Conservation (phyloP, 2,113 vertebrate species). For the Theropithecus gelada region DNA sequence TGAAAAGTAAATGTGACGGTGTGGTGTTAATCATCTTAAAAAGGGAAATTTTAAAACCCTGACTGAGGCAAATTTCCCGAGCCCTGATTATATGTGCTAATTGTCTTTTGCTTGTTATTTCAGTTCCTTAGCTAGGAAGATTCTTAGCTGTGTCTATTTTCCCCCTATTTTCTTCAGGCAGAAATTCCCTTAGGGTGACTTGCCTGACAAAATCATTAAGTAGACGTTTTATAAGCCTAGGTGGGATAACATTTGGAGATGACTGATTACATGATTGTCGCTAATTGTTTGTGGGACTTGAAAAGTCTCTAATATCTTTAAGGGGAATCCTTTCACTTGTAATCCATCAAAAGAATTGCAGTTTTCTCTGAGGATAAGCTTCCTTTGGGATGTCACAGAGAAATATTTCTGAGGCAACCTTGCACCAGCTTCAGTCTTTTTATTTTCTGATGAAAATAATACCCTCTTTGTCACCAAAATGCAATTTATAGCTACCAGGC, state of each 20-base stretch:
- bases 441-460: constrained; percentile 62
- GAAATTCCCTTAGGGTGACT: constrained; percentile 69
- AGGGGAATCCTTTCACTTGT: constrained; percentile 52
- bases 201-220: constrained; percentile 78
- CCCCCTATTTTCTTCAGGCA: constrained; percentile 61
- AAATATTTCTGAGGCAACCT: constrained; percentile 65
- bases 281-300: constrained; percentile 73
- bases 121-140: constrained; percentile 69
- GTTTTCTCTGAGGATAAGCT: constrained; percentile 46
- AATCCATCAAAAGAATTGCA: constrained; percentile 51
- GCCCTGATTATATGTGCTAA: constrained; percentile 72
- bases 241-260: constrained; percentile 78
- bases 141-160: constrained; percentile 59
- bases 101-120: constrained; percentile 77
- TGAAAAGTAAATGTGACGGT: constrained; percentile 33
- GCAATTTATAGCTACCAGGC: constrained; percentile 48
- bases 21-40: constrained; percentile 51
- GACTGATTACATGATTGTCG: constrained; percentile 76
- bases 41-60: constrained; percentile 45
- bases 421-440: constrained; percentile 23
- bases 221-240: constrained; percentile 69
- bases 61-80: constrained; percentile 54
- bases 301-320: constrained; percentile 73
- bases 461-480: constrained; percentile 45
- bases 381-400: constrained; percentile 51